Conservation (phyloP, 2,113 vertebrate genomes). For the Vulpes lagopus region DNA sequence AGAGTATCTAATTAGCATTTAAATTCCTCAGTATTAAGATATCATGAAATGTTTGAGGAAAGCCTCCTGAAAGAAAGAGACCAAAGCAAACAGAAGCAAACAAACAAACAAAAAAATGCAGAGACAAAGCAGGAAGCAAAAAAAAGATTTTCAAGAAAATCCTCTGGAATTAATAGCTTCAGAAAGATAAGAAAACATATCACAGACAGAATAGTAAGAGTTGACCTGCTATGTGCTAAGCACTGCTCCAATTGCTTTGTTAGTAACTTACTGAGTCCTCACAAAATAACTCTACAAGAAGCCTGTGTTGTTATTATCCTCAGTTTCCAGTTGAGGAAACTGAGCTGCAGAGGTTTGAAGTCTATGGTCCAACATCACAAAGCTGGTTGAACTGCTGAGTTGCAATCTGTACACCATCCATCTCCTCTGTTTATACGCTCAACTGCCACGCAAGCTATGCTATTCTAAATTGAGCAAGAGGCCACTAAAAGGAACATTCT, state of each 20-base stretch:
- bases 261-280: background rate
- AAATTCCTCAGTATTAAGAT: background rate
- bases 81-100: background rate
- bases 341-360: background rate
- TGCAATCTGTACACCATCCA: background rate
- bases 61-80: background rate
- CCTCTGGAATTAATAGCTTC: background rate
- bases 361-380: background rate
- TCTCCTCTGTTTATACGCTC: background rate
- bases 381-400: background rate
- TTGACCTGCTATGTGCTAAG: background rate
- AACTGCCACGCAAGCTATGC: no score
- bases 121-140: constrained; percentile 2
- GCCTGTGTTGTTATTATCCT: background rate
- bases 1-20: background rate
- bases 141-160: constrained; percentile 30
- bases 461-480: background rate
- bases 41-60: background rate
- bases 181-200: background rate
- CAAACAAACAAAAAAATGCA: background rate
- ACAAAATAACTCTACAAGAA: background rate
- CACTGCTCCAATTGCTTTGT: background rate
- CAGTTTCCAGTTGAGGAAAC: constrained; percentile 17
- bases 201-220: background rate
- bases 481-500: background rate